Base-by-base conservation (phyloP, 2,888 invertebrate genomes). In the Dorcus hopei region DNA sequence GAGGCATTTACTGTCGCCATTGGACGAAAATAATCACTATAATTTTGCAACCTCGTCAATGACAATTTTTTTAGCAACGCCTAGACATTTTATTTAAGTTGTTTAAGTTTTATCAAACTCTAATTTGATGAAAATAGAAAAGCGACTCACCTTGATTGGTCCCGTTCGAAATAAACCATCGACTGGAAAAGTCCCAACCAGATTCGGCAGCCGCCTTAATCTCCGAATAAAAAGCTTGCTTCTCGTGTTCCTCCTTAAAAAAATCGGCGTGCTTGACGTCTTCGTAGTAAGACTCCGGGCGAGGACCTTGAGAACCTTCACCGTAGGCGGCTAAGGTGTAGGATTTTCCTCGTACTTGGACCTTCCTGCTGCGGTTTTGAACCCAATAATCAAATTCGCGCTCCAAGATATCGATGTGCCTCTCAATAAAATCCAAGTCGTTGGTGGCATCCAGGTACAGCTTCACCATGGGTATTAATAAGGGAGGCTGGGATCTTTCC, bases 161-260 rank as follows among this genome's bases (percentile, higher is more conserved):
- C 11, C 86, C 87, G 54, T 87, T 84, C 2, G 85, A 79, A 58
- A 90, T 85, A 74, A 92, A 91, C 96, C 96, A 97, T 49, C 97
- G 82, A 1, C 90, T 88, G 0, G 93, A 94, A 78, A 96, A 97
- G 75, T 97, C 97, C 96, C 96, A 96, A 1, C 97, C 97, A 0
- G 93, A 94, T 76, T 97, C 97, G 0, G 95, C 95, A 0, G 90
- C 95, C 0, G 95, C 88, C 71, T 94, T 94, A 26, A 97, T 72
- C 73, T 96, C 90, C 0, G 91, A 87, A 74, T 91, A 95, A 65
- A 91, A 82, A 38, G 81, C 82, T 65, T 88, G 85, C 65, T 84
- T 86, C 58, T 83, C 83, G 9, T 81, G 82, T 0, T 76, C 69
- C 0, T 83, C 82, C 39, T 80, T 76, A 52, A 87, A 85, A 67